Conservation (phyloP, 2,888 invertebrate genomes). For the Tachina grossa region DNA sequence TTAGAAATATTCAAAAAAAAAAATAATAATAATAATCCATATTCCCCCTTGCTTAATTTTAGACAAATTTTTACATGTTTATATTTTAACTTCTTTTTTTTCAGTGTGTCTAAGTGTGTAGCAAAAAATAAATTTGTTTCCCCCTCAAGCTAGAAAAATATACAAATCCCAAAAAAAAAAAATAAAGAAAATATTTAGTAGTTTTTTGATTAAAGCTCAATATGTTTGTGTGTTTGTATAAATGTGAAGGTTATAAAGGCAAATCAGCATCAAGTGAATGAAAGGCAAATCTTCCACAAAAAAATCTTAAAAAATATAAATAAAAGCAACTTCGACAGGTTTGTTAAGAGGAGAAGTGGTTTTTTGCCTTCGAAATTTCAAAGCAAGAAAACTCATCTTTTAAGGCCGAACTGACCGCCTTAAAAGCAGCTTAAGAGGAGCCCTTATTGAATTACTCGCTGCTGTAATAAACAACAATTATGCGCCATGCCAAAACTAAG, state of each 20-base stretch:
- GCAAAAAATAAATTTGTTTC: constrained; percentile 56
- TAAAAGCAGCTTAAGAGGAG: constrained; percentile 4
- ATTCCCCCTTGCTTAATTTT: constrained; percentile 30
- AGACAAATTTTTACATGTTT: constrained; percentile 54
- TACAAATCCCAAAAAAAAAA: constrained; percentile 33
- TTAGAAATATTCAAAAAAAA: neutral
- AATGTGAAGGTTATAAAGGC: constrained; percentile 54
- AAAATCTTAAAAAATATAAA: neutral
- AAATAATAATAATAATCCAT: too few relatives aligned
- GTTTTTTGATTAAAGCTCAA: constrained; percentile 64
- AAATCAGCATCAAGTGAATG: constrained; percentile 4
- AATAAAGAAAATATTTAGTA: constrained; percentile 43
- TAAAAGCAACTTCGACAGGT: constrained; percentile 17
- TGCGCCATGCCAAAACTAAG: constrained; percentile 90
- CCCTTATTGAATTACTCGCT: constrained; percentile 27
- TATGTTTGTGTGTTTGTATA: constrained; percentile 65
- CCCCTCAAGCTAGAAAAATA: constrained; percentile 41
- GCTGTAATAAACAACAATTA: constrained; percentile 79
- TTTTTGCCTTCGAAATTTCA: neutral
- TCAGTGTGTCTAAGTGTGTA: constrained; percentile 73
- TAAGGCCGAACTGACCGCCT: constrained; percentile 5
- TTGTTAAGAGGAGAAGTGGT: constrained; percentile 15
- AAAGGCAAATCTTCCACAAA: constrained; percentile 4
- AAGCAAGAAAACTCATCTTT: constrained; percentile 7
- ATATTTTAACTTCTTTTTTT: constrained; percentile 69